phyloP scores from a whole-genome alignment of 2,888 invertebrate species.

The Ectemnius cavifrons region DNA sequence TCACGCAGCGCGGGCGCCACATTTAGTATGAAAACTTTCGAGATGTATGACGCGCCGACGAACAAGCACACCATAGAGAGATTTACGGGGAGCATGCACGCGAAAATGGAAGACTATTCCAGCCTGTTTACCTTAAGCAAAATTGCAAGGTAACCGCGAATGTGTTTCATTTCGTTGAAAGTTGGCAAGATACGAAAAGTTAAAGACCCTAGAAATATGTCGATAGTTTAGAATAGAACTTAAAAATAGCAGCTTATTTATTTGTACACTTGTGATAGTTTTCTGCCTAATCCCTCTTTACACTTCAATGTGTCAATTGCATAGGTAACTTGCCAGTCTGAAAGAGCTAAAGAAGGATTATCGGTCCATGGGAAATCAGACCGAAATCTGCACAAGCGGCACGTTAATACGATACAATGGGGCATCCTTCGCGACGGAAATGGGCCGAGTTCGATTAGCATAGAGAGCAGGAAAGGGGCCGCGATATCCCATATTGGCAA shows the following conservation, averaged over 20 bases:
- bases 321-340: no score
- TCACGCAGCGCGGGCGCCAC: slow-evolving; percentile 24
- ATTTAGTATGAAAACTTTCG: slow-evolving; percentile 45
- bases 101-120: slow-evolving; percentile 17
- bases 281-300: no score
- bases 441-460: neutral
- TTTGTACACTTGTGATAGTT: no score
- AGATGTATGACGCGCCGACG: slow-evolving; percentile 48
- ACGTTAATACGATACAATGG: neutral
- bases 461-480: slow-evolving; percentile 4
- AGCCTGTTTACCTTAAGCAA: slow-evolving; percentile 31
- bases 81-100: slow-evolving; percentile 50
- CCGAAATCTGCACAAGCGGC: neutral
- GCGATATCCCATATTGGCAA: no score
- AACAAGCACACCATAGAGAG: slow-evolving; percentile 52
- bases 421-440: neutral
- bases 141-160: neutral
- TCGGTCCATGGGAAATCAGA: no score
- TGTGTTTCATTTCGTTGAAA: no score
- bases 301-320: no score
- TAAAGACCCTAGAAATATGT: no score
- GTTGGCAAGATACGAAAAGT: no score
- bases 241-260: no score
- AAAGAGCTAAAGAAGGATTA: no score
- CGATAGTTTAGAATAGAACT: no score